These are phyloP conservation scores for Caenorhabditis angaria DNA, from an alignment of 2,888 invertebrate species.

Conservation along the genomic window DNA sequence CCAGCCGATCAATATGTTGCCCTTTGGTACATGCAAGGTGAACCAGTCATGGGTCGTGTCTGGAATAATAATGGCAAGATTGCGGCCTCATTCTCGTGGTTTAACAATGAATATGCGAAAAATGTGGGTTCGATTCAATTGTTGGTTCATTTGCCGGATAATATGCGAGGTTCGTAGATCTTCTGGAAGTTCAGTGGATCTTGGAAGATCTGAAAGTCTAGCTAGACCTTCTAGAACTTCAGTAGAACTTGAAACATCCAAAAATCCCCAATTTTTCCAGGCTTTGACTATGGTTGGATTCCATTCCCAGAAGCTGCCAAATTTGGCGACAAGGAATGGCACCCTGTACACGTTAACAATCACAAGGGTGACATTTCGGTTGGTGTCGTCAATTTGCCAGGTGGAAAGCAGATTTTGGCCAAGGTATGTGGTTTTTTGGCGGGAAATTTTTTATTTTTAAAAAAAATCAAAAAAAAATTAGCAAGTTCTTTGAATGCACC, in stretches of 20 bases:
- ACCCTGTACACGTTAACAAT: slow-evolving; percentile 61
- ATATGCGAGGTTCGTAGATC: slow-evolving; percentile 64
- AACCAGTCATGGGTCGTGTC: slow-evolving; percentile 66
- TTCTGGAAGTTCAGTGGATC: too few relatives aligned
- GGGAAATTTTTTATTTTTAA: not conserved
- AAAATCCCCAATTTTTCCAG: too few relatives aligned
- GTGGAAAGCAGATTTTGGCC: slow-evolving; percentile 66
- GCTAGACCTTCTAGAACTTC: too few relatives aligned
- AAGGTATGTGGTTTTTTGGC: slow-evolving; percentile 43
- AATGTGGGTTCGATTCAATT: slow-evolving; percentile 64
- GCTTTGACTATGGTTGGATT: slow-evolving; percentile 69
- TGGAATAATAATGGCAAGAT: slow-evolving; percentile 64
- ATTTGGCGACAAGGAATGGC: slow-evolving; percentile 60
- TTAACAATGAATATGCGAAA: slow-evolving; percentile 60
- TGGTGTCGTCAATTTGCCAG: slow-evolving; percentile 54
- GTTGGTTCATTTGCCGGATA: slow-evolving; percentile 60
- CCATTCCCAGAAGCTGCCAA: slow-evolving; percentile 64
- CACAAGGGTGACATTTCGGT: slow-evolving; percentile 65
- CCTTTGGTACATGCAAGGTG: slow-evolving; percentile 60
- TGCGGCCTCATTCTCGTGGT: slow-evolving; percentile 66
- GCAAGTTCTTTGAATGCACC: too few relatives aligned
- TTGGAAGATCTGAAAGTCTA: too few relatives aligned
- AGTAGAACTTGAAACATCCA: too few relatives aligned
- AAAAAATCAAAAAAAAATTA: too few relatives aligned
- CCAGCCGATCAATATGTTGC: slow-evolving; percentile 62